phyloP scores from a whole-genome alignment of 1,140 invertebrate genomes.

The Sitophilus oryzae region DNA sequence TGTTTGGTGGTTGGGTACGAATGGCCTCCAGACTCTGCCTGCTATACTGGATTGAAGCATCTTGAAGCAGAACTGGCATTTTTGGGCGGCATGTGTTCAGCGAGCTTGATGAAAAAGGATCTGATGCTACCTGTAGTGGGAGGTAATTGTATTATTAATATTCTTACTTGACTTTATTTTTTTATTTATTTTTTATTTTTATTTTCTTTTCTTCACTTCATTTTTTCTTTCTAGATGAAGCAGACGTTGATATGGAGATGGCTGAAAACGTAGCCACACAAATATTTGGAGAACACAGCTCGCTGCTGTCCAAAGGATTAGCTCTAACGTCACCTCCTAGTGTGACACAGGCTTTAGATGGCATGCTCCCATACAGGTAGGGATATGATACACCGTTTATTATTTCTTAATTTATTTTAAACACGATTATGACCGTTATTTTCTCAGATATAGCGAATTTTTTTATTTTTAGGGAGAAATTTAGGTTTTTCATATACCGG shows the following conservation, averaged over 20 bases:
- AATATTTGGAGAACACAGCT: conserved; percentile 66
- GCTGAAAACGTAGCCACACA: conserved; percentile 67
- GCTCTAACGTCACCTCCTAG: conserved; percentile 80
- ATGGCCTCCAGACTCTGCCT: conserved; percentile 52
- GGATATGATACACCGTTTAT: too few species aligned
- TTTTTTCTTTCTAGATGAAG: conserved; percentile 54
- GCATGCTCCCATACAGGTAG: conserved; percentile 80
- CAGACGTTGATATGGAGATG: conserved; percentile 63
- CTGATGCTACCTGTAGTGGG: conserved; percentile 63
- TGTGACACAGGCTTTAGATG: conserved; percentile 85
- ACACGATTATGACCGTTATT: too few species aligned
- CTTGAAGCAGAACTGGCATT: conserved; percentile 88
- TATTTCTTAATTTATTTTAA: too few species aligned
- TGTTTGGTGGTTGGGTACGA: conserved; percentile 91
- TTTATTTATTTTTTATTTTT: too few species aligned
- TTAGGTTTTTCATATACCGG: too few species aligned
- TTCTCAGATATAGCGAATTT: too few species aligned
- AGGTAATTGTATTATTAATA: too few species aligned
- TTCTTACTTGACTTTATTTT: too few species aligned
- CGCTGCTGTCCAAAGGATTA: conserved; percentile 81
- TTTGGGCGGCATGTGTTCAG: conserved; percentile 84
- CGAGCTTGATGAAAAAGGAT: conserved; percentile 82
- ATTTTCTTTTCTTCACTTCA: conserved; percentile 7
- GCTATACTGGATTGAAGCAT: conserved; percentile 56
- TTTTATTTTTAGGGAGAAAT: too few species aligned